Base-by-base conservation (phyloP, 2,888 invertebrate species). In the Platerodrilus igneus region DNA sequence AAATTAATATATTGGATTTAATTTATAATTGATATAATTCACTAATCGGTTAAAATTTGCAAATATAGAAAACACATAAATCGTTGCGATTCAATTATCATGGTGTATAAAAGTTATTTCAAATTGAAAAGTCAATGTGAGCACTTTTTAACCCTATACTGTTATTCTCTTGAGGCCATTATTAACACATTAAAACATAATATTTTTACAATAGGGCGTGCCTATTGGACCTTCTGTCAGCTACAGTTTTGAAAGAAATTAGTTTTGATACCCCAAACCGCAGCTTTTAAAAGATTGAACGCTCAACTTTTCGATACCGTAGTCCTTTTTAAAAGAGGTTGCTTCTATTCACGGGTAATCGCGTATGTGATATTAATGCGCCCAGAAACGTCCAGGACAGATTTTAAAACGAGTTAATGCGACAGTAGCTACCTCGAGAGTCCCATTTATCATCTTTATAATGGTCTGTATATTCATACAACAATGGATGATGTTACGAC, bases 291-390 rank as follows among this genome's bases (percentile, higher is more conserved):
- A 47, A 41, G 42, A 23, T n/a, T 14, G 32, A 34, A 40, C 46
- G 50, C 51, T 41, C 37, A 39, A 28, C 36, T 34, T 46, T 50
- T 55, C 60, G 47, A 59, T 58, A 59, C 55, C 57, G 55, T 41
- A 41, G 45, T 58, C 56, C 55, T 37, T 53, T 55, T 57, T 53
- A 55, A 60, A 60, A 56, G 60, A 59, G 60, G 57, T 53, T 59
- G 58, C 57, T 59, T 55, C 62, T 56, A 66, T 66, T 66, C 66
- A 64, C 64, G 58, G 62, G 60, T 67, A 67, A 67, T 67, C 67
- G 67, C 64, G 66, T 64, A 67, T 66, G 62, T 61, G 65, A 67
- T 67, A 67, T 67, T 67, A 67, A 67, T 67, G 64, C 59, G 59
- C 64, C 55, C 59, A 57, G 62, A 64, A 63, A 66, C 60, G 67